Conservation (phyloP, 2,797 vertebrate species). For the Gallinago stenura region DNA sequence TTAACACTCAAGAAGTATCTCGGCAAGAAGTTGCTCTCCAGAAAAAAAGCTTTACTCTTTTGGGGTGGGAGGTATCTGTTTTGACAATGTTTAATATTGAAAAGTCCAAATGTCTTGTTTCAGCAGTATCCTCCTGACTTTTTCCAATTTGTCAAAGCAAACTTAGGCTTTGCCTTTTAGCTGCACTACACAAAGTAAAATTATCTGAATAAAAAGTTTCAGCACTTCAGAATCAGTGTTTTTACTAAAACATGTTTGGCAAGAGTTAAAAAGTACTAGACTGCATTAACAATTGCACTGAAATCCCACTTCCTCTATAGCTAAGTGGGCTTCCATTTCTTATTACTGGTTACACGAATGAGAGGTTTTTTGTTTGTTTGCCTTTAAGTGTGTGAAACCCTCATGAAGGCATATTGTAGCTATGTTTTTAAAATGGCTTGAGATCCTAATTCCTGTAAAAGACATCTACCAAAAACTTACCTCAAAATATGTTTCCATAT, state of each 20-base stretch:
- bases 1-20: background rate
- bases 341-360: background rate
- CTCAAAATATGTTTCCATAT: accelerated
- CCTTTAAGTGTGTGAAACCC: background rate
- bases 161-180: background rate
- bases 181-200: background rate
- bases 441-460: background rate
- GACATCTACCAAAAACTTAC: background rate
- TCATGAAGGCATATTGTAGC: background rate
- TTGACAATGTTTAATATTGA: background rate
- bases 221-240: background rate
- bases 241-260: background rate
- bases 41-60: background rate
- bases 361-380: background rate
- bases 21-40: background rate
- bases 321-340: background rate
- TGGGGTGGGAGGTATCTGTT: background rate
- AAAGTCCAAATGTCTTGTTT: background rate
- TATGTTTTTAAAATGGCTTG: background rate
- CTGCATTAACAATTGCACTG: background rate
- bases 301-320: background rate
- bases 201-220: background rate
- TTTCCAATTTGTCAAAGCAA: background rate
- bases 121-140: background rate
- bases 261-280: background rate